A percentile compares a stretch with the other conserved stretches of the same genome.
Evolutionary conservation across 2,797 vertebrate genomes (phyloP).

Genomic region (Myotis planiceps): DNA sequence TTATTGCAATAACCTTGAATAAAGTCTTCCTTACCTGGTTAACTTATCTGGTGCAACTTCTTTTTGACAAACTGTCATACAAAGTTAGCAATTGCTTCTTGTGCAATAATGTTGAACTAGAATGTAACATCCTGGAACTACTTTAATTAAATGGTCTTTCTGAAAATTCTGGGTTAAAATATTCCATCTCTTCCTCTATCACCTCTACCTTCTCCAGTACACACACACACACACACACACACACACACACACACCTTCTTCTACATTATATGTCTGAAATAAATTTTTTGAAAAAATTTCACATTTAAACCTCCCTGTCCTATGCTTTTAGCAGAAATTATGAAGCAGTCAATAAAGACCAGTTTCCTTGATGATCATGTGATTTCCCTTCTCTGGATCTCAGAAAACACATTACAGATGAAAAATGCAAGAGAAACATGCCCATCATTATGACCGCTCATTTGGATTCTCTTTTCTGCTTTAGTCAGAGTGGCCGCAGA

Average conservation of each 20-base stretch:
- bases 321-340: neutral
- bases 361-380: neutral
- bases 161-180: neutral
- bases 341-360: neutral
- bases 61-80: neutral
- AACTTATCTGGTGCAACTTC: neutral
- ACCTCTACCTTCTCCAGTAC: neutral
- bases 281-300: neutral
- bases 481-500: neutral
- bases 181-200: neutral
- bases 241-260: neutral
- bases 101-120: neutral
- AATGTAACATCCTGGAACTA: neutral
- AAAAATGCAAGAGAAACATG: neutral
- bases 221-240: rapidly evolving
- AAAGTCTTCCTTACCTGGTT: neutral
- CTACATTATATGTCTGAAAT: neutral
- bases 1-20: neutral
- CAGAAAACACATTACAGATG: neutral
- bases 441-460: rapidly evolving
- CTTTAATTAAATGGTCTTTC: neutral
- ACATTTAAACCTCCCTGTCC: neutral
- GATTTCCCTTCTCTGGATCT: neutral
- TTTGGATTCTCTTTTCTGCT: neutral
- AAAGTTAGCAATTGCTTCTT: neutral